Evolutionary conservation across 2,797 vertebrate species (phyloP), one percentile per base, ranked within the genome.

Genomic region (Microctenopoma lineatum): DNA sequence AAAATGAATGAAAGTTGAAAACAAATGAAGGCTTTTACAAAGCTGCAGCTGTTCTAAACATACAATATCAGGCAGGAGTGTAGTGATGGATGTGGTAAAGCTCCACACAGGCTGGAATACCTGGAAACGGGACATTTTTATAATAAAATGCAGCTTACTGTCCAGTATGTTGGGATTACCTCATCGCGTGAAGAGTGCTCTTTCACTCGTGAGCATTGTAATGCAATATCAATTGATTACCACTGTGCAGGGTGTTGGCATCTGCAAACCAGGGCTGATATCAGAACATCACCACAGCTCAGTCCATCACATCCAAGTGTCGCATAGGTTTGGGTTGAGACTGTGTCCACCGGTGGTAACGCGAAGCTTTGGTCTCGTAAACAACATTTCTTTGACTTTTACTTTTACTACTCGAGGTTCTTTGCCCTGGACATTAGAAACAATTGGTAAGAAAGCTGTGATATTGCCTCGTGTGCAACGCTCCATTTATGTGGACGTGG

Each of bases 1-100:
- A 4, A 50, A 26, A 16, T 58, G 15, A 52, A 51, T 47, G 6
- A 51, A 56, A 15, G 42, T 39, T 18, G 16, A 27, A 55, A 36
- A 58, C 41, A 63, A 68, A 45, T 27, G 2, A 44, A 62, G 57
- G 77, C 58, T 59, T 42, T 42, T 16, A 38, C 15, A 25, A 27
- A 36, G 32, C 13, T 39, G n/a, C 4, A 48, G 50, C 7, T 13
- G 13, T 16, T 38, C 15, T 48, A 11, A 66, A 42, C 13, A 18
- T 3, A 32, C 27, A n/a, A 0, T 36, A 48, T 3, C 42, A 15
- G 4, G 27, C 2, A 6, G 29, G 29, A 39, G 53, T 50, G 44
- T 41, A 64, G 7, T 60, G 12, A 68, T 15, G 12, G 39, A 41
- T 41, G 44, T 45, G 44, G 9, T 45, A 18, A 9, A 18, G 8